Evolutionary conservation across 2,113 vertebrate species (phyloP), one percentile per base, ranked within the genome.

Genomic region (Gymnorhina tibicen): DNA sequence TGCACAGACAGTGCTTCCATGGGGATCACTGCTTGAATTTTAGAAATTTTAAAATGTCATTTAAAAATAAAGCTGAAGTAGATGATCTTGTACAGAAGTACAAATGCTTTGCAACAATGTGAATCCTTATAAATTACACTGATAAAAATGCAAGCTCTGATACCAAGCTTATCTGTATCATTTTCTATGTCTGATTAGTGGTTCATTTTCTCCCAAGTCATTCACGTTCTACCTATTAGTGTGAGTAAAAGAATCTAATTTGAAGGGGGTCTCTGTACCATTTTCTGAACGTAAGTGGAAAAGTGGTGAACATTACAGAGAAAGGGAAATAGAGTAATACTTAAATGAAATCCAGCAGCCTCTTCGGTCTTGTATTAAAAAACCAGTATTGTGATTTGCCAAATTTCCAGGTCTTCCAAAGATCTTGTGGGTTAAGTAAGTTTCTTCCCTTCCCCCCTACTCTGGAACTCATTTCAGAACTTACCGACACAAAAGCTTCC

Each of bases 401-500:
- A 37, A 2, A 78, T 68, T 84, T 64, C 35, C 32, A 42, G 7
- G 11, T 74, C 27, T 89, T 67, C 10, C 27, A 59, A 86, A 62
- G 33, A 39, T 30, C 32, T 47, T 13, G 5, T 72, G 30, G 4
- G 23, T 73, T 66, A 87, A 82, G 4, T 24, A 78, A 53, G 24
- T 47, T 76, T 85, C 46, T 73, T 60, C 24, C 37, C n/a, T 73
- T 37, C 32, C 62, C 23, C 49, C 19, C 56, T 13, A 10, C 46
- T 13, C 19, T 35, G 30, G 24, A 81, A 68, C 39, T 47, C 11
- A 39, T 63, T 67, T 86, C 37, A 67, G 37, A 11, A 98, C 99
- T 99, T 91, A 99, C 99, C 96, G 99, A 99, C 90, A 99, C 87
- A 80, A 99, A 99, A 52, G 98, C 98, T 90, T 98, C 97, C 5